Percentiles rank a stretch among this genome's conserved stretches.
phyloP scores from a whole-genome alignment of 2,113 vertebrate genomes.

The Mellivora capensis region DNA sequence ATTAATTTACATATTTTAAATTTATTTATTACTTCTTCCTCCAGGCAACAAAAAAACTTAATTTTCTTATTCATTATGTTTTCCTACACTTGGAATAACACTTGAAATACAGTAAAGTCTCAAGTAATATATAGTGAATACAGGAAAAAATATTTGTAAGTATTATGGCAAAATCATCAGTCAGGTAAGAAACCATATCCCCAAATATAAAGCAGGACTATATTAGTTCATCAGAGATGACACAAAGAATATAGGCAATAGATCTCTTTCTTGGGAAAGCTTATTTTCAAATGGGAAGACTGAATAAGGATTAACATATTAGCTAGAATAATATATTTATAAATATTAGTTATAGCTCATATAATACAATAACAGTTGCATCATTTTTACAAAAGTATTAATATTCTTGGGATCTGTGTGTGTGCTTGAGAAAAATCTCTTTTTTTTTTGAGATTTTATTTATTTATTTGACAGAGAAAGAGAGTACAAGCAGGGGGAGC shows the following conservation, averaged over 20 bases:
- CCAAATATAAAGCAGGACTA: neutral
- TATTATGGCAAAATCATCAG: neutral
- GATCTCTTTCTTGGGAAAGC: neutral
- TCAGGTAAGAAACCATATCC: neutral
- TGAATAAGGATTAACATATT: neutral
- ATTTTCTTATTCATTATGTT: neutral
- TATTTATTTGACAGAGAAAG: too few relatives aligned
- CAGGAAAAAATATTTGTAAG: neutral
- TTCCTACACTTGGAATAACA: neutral
- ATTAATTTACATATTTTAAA: neutral
- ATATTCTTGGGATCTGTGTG: neutral
- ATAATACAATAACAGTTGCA: neutral
- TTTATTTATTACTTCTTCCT: neutral
- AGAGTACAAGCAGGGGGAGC: too few relatives aligned
- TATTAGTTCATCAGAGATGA: neutral
- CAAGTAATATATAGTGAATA: neutral
- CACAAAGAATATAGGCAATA: neutral
- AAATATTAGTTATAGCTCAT: neutral
- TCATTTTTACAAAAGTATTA: neutral
- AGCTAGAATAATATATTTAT: neutral
- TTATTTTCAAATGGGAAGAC: neutral
- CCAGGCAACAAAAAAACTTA: neutral
- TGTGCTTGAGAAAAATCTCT: neutral
- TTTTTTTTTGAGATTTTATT: too few relatives aligned
- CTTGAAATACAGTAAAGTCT: neutral